Conservation (phyloP, 2,797 vertebrate species). For the Tokudaia tokunoshimensis region DNA sequence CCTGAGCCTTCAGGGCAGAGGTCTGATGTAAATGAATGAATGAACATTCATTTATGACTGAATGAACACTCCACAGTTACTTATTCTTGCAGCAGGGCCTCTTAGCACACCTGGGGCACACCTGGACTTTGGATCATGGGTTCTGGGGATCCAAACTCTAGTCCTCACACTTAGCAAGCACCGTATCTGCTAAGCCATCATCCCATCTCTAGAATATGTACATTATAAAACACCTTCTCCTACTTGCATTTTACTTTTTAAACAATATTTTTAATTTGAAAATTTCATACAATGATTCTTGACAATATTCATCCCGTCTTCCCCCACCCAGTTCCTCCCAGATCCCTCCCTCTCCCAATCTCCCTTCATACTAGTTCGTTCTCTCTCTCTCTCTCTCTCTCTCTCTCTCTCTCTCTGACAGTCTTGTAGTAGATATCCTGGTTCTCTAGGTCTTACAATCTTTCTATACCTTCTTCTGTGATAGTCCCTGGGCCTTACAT, state of each 20-base stretch:
- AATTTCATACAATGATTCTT: neutral
- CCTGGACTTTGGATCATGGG: too few relatives aligned
- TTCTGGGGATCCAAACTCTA: neutral
- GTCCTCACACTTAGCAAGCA: neutral
- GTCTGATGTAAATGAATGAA: too few relatives aligned
- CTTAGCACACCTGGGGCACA: neutral
- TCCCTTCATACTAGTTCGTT: neutral
- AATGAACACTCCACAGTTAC: neutral
- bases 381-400: too few relatives aligned
- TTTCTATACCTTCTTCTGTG: neutral
- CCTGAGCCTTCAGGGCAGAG: neutral
- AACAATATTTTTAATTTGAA: neutral
- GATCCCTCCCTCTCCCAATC: neutral
- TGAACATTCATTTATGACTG: neutral
- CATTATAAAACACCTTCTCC: conserved; percentile 39
- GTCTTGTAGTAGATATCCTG: neutral
- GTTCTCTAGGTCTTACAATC: neutral
- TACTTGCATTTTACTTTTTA: neutral
- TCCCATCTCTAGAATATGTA: neutral
- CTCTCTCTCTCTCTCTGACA: neutral
- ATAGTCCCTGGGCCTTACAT: neutral
- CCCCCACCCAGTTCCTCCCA: neutral
- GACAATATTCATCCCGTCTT: neutral
- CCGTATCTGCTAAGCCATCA: neutral
- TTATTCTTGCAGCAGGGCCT: neutral